Evolutionary conservation across 2,113 vertebrate genomes (phyloP), one percentile per base, ranked within the genome.

Genomic region (Dasypus novemcinctus): DNA sequence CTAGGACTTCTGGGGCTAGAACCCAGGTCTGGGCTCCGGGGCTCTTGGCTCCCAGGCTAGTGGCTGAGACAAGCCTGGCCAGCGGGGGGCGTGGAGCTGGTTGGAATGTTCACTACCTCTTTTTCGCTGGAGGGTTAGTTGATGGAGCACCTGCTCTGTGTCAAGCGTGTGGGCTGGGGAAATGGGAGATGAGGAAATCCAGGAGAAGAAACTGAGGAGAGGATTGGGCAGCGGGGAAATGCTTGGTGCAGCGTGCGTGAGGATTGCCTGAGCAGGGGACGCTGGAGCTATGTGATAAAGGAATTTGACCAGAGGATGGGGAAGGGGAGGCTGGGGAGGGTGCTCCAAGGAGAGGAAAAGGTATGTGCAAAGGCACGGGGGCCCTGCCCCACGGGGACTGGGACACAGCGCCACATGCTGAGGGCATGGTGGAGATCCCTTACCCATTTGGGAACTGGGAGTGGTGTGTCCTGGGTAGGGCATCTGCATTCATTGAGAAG

Each of bases 341-440:
- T 57, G 10, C 49, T 76, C 78, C 7, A 52, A 71, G 66, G 52
- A n/a, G n/a, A n/a, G n/a, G n/a, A n/a, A n/a, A n/a, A n/a, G n/a
- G n/a, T n/a, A n/a, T n/a, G n/a, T n/a, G 54, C 64, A 43, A 94
- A 79, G 52, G 52, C 41, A 63, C 25, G 5, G 63, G 54, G 57
- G 41, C 72, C 38, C 7, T 18, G 31, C 63, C 54, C 57, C 21
- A 25, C 3, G 14, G 14, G 0, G 64, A n/a, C 13, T 9, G n/a
- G 12, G 38, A 13, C 20, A 4, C 12, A 21, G 27, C 33, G 17
- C 15, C 14, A 5, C 0, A 0, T 5, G 2, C 38, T 61, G 29
- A 89, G 69, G 57, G 11, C 3, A 0, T 1, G 61, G 64, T 1
- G 4, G 36, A 38, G 10, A 41, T 23, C 69, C 59, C 52, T 66